A percentile compares a stretch with the other conserved stretches of the same genome.
Evolutionary conservation across 2,888 invertebrate species (phyloP).

Genomic region (Conops quadrifasciatus): DNA sequence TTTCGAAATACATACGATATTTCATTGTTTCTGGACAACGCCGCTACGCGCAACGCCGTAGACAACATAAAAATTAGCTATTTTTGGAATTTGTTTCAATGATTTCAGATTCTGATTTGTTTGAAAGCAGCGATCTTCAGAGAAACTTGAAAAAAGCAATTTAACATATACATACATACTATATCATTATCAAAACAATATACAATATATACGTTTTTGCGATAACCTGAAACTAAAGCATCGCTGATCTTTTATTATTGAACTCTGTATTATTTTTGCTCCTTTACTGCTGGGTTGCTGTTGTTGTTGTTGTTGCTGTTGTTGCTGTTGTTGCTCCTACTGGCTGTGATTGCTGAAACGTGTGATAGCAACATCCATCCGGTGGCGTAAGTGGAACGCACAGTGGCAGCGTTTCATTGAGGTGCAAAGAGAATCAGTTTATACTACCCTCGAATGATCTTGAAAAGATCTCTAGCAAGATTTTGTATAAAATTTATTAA

Average conservation of each 20-base stretch:
- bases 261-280: conserved; percentile 30
- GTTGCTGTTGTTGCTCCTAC: not conserved
- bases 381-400: conserved; percentile 14
- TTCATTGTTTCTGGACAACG: conserved; percentile 8
- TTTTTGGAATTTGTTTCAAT: conserved; percentile 31
- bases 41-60: not conserved
- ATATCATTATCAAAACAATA: not conserved
- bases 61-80: conserved; percentile 34
- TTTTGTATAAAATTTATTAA: too few species aligned
- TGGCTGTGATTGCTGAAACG: conserved; percentile 22
- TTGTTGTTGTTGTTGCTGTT: conserved; percentile 8
- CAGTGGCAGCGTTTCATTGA: conserved; percentile 3
- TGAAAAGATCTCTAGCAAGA: too few species aligned
- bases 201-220: not conserved
- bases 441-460: too few species aligned
- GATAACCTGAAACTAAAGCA: conserved; percentile 27
- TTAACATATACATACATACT: not conserved
- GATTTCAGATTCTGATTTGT: conserved; percentile 1
- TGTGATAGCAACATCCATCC: conserved; percentile 23
- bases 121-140: not conserved
- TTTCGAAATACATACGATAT: not conserved
- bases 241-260: conserved; percentile 41
- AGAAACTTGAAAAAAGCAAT: not conserved
- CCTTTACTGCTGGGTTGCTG: not conserved
- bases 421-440: too few species aligned